Conservation (phyloP, 1,140 invertebrate genomes). For the Drosophila nasuta region DNA sequence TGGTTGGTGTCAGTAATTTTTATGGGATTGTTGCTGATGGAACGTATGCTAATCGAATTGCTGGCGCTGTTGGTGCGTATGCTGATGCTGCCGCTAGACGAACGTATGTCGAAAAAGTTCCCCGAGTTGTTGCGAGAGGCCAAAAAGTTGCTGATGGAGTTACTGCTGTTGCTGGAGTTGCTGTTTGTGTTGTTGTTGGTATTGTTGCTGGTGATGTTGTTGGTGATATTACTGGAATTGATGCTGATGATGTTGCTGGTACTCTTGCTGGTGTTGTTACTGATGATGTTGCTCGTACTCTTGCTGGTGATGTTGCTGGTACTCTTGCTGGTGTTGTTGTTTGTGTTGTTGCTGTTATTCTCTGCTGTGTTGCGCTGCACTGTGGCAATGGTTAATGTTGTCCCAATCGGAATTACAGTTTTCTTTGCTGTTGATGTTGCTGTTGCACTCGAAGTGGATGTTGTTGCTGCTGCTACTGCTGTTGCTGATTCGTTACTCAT, state of each 20-base stretch:
- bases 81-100: no score
- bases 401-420: background rate
- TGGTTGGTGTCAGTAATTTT: background rate
- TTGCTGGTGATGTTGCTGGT: background rate
- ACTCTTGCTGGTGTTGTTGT: no score
- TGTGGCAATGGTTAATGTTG: no score
- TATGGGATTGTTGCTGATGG: no score
- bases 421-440: background rate
- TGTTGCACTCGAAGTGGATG: background rate
- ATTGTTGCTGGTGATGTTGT: background rate
- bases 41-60: no score
- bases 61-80: no score
- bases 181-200: no score
- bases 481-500: background rate
- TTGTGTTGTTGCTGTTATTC: no score
- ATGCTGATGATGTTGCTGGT: background rate
- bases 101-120: no score
- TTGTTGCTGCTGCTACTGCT: background rate
- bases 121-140: no score
- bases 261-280: background rate
- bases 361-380: no score
- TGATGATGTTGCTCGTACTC: no score
- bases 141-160: background rate
- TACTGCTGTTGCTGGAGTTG: background rate
- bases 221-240: background rate